phyloP scores from a whole-genome alignment of 2,797 vertebrate species.

The Amphiprion clarkii region DNA sequence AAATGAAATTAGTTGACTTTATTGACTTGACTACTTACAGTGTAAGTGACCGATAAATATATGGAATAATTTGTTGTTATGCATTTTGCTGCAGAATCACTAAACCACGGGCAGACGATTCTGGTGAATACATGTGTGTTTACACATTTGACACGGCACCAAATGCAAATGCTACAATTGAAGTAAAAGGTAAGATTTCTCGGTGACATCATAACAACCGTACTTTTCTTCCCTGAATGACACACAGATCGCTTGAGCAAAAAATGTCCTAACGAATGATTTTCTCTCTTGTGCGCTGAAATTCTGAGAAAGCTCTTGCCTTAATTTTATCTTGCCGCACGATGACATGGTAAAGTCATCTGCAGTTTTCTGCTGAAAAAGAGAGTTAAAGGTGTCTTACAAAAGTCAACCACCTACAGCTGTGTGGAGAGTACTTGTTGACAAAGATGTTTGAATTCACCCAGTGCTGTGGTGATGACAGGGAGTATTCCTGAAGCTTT shows the following conservation, averaged over 20 bases:
- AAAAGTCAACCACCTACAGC: conserved; percentile 55
- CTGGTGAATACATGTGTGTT: conserved; percentile 97
- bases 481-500: conserved; percentile 67
- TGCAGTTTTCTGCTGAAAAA: conserved; percentile 29
- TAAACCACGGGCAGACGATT: conserved; percentile 94
- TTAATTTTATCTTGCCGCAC: conserved; percentile 5
- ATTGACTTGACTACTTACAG: conserved; percentile 31
- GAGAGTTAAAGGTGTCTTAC: conserved; percentile 31
- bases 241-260: neutral
- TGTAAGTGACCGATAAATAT: conserved; percentile 25
- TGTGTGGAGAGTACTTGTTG: conserved; percentile 56
- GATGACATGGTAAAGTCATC: conserved; percentile 14
- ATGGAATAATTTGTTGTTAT: conserved; percentile 25
- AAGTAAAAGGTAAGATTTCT: conserved; percentile 93
- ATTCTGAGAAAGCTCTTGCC: neutral
- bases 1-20: conserved; percentile 45
- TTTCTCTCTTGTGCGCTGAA: neutral
- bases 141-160: conserved; percentile 92
- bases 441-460: conserved; percentile 68
- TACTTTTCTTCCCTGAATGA: neutral
- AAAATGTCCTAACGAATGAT: neutral
- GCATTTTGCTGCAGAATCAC: conserved; percentile 87
- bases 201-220: neutral
- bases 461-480: conserved; percentile 62
- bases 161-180: conserved; percentile 94